These are phyloP conservation scores for Polyommatus icarus DNA, from an alignment of 2,888 invertebrate genomes.

Conservation along the genomic window DNA sequence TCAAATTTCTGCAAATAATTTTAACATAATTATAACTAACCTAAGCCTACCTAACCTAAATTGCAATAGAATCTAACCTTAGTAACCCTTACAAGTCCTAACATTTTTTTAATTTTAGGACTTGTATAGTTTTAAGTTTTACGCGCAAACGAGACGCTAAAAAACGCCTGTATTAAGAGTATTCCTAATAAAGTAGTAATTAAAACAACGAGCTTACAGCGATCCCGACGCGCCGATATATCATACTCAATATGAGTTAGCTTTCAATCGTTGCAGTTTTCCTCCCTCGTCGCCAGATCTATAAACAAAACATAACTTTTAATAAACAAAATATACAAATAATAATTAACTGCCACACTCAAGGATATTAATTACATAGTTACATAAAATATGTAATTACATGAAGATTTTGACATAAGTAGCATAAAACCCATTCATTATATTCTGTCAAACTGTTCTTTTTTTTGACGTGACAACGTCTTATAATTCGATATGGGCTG, in stretches of 20 bases:
- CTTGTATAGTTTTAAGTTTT: neutral
- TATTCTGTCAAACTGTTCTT: no score
- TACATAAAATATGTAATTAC: no score
- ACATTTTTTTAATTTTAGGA: neutral
- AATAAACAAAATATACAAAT: neutral
- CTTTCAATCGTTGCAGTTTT: neutral
- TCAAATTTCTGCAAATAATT: neutral
- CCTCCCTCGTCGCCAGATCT: neutral
- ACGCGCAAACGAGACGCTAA: no score
- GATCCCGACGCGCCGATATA: neutral
- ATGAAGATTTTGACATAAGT: no score
- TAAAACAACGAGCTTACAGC: neutral
- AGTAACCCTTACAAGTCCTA: neutral
- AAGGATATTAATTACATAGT: no score
- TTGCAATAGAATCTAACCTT: neutral
- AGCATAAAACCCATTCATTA: no score
- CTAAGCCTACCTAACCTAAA: neutral
- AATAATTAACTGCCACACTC: neutral
- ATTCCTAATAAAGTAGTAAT: neutral
- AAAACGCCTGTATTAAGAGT: neutral
- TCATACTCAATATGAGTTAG: slow-evolving; percentile 2
- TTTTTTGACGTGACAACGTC: no score
- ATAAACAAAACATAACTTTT: neutral
- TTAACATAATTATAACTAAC: neutral
- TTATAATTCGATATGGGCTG: no score